Conservation (phyloP, 2,888 invertebrate species). For the Cantharis lateralis region DNA sequence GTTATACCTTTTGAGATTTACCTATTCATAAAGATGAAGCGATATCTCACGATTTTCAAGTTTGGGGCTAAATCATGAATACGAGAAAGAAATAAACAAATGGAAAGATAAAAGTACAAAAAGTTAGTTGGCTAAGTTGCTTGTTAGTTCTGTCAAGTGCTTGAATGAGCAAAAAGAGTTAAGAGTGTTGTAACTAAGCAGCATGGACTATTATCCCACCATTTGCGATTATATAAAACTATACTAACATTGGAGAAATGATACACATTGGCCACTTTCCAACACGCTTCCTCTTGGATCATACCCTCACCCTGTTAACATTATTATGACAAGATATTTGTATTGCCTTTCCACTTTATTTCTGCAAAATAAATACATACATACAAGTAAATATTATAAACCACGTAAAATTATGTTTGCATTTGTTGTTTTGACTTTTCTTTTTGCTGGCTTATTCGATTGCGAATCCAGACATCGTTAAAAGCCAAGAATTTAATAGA, state of each 20-base stretch:
- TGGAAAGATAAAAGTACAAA: constrained; percentile 17
- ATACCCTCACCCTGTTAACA: constrained; percentile 26
- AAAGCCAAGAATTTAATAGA: constrained; percentile 44
- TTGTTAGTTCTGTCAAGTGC: constrained; percentile 23
- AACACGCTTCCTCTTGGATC: constrained; percentile 47
- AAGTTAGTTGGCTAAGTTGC: constrained; percentile 16
- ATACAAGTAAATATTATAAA: constrained; percentile 27
- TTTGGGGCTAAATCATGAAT: constrained; percentile 25
- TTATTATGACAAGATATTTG: constrained; percentile 26
- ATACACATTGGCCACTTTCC: constrained; percentile 50
- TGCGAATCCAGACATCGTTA: constrained; percentile 32
- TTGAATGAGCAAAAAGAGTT: constrained; percentile 28
- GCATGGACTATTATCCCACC: constrained; percentile 46
- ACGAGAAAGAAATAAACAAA: constrained; percentile 7
- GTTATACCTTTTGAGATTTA: constrained; percentile 45
- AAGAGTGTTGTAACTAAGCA: constrained; percentile 41
- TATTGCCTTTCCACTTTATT: constrained; percentile 21
- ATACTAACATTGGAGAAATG: constrained; percentile 42
- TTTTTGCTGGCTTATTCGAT: constrained; percentile 9
- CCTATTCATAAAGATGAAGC: constrained; percentile 48
- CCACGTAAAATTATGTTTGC: constrained; percentile 26
- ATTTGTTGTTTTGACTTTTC: constrained; percentile 19
- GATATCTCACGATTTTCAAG: constrained; percentile 29
- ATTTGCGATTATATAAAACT: constrained; percentile 43
- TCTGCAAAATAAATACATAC: constrained; percentile 15